Percentiles rank a stretch among this genome's conserved stretches.
phyloP scores from a whole-genome alignment of 1,140 invertebrate genomes.

The Solen grandis region DNA sequence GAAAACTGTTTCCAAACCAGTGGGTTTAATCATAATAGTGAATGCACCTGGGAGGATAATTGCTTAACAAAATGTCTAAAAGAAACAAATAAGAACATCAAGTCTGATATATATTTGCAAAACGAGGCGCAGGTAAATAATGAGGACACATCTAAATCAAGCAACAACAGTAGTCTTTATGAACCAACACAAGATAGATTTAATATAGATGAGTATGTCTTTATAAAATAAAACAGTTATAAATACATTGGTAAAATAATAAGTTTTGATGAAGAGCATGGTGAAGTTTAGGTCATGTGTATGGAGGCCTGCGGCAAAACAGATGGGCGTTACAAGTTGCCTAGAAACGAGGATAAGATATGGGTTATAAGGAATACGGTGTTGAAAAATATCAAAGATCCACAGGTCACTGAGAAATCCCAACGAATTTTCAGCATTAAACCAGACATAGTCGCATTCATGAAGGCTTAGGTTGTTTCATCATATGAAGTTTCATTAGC shows the following conservation, averaged over 20 bases:
- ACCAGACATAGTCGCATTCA: background rate
- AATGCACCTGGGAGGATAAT: background rate
- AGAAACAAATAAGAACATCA: too few species aligned
- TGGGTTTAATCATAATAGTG: slow-evolving; percentile 18
- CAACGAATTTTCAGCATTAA: background rate
- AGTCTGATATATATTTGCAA: background rate
- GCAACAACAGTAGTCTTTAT: background rate
- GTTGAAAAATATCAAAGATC: background rate
- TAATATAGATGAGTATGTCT: background rate
- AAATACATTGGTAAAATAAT: slow-evolving; percentile 5
- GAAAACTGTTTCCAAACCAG: background rate
- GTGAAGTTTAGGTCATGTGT: slow-evolving; percentile 11
- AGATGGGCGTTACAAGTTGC: background rate
- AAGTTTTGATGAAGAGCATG: background rate
- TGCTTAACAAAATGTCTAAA: slow-evolving; percentile 10
- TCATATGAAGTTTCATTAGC: too few species aligned
- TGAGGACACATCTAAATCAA: background rate
- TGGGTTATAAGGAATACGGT: background rate
- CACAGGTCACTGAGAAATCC: background rate
- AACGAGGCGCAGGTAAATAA: too few species aligned
- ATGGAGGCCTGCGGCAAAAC: slow-evolving; percentile 1
- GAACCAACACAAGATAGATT: background rate
- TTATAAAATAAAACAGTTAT: slow-evolving; percentile 2
- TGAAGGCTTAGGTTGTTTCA: too few species aligned
- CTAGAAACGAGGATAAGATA: slow-evolving; percentile 5